Evolutionary conservation across 2,113 vertebrate species (phyloP).

Genomic region (Bubo bubo): DNA sequence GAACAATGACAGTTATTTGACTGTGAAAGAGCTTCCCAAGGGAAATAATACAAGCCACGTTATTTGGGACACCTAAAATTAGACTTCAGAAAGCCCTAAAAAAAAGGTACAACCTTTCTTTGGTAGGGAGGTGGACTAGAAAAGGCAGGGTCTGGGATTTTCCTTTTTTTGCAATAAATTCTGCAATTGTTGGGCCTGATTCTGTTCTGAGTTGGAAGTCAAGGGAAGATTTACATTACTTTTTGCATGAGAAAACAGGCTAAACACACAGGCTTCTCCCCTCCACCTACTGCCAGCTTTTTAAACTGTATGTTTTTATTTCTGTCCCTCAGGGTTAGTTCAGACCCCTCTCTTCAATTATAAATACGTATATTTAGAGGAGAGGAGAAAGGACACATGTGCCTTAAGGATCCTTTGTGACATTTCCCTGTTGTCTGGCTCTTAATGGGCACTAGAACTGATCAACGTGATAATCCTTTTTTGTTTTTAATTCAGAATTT

Average conservation of each 20-base stretch:
- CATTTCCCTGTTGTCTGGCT: not conserved
- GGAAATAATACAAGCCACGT: constrained; percentile 37
- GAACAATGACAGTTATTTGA: constrained; percentile 11
- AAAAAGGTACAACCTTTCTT: constrained; percentile 29
- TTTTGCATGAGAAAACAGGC: not conserved
- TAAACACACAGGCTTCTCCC: not conserved
- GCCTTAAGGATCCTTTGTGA: not conserved
- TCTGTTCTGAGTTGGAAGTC: not conserved
- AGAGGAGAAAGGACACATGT: not conserved
- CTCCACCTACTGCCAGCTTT: not conserved
- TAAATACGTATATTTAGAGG: not conserved
- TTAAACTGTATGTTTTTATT: not conserved
- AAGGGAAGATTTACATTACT: not conserved
- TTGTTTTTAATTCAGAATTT: not conserved
- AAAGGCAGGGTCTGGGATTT: not conserved
- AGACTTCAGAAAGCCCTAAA: constrained; percentile 23
- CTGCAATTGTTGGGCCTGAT: not conserved
- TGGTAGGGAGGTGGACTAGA: not conserved
- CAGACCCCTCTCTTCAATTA: not conserved
- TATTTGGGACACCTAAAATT: constrained; percentile 67
- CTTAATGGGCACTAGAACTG: not conserved
- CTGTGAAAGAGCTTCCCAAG: constrained; percentile 7
- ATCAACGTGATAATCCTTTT: not conserved
- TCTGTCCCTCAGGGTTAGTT: not conserved
- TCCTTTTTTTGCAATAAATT: not conserved